These are phyloP conservation scores for Amphipoea lucens DNA, from an alignment of 2,888 invertebrate genomes.

Conservation along the genomic window DNA sequence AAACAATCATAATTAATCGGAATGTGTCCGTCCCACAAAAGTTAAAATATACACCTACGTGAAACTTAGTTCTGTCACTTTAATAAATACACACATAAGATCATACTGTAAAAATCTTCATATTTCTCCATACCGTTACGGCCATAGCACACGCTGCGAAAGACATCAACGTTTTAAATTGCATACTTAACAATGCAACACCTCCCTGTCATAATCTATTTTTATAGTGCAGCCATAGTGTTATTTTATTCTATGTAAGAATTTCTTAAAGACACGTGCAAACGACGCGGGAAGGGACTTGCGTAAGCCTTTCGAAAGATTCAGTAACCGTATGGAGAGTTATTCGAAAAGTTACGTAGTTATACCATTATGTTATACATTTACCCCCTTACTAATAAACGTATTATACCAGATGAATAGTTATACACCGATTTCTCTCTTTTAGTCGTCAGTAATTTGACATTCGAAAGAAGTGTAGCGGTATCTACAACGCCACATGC, in stretches of 20 bases:
- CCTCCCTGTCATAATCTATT: background rate
- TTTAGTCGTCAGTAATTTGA: too few species aligned
- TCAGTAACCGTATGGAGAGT: background rate
- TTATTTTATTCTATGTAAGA: background rate
- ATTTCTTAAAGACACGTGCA: background rate
- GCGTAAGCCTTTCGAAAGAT: background rate
- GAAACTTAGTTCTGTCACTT: background rate
- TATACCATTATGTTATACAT: background rate
- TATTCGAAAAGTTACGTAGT: background rate
- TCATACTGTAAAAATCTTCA: background rate
- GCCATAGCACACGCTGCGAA: background rate
- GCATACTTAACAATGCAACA: conserved; percentile 12
- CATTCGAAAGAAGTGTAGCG: too few species aligned
- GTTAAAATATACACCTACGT: background rate
- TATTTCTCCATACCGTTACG: background rate
- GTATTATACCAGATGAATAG: too few species aligned
- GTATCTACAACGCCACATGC: too few species aligned
- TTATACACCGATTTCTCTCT: too few species aligned
- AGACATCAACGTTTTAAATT: conserved; percentile 6
- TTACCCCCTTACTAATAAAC: too few species aligned
- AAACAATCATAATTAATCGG: background rate
- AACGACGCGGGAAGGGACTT: background rate
- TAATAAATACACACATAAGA: background rate
- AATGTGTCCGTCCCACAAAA: background rate
- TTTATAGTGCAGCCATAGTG: background rate